These are phyloP conservation scores for Pardalotus punctatus DNA, from an alignment of 2,113 vertebrate genomes.

Conservation along the genomic window DNA sequence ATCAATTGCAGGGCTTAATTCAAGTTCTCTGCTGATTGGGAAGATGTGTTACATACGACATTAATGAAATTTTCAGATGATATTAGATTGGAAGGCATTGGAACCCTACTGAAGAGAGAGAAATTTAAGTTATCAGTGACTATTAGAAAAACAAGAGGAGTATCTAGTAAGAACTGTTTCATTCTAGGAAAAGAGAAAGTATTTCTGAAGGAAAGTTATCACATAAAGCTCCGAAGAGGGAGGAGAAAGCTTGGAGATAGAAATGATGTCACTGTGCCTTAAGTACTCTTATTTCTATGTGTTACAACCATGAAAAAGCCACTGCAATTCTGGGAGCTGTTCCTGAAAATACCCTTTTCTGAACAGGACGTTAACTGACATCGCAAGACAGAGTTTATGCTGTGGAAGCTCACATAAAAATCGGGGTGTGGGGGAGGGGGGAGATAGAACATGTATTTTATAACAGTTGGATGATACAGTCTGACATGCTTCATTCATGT, in stretches of 20 bases:
- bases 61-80: not conserved
- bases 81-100: not conserved
- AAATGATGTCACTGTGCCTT: not conserved
- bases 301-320: not conserved
- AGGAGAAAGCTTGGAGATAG: not conserved
- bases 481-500: not conserved
- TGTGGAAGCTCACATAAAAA: not conserved
- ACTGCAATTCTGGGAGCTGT: not conserved
- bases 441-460: not conserved
- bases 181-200: not conserved
- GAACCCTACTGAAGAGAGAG: not conserved
- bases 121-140: not conserved
- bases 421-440: fast-evolving
- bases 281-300: not conserved
- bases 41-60: not conserved
- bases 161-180: not conserved
- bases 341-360: not conserved
- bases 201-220: not conserved
- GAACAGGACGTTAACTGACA: not conserved
- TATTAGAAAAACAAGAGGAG: not conserved
- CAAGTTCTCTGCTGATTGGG: not conserved
- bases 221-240: not conserved
- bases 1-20: not conserved
- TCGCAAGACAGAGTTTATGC: not conserved
- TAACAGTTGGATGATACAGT: not conserved